Conservation (phyloP, 2,797 vertebrate species). For the Gadopsis bispinosus region DNA sequence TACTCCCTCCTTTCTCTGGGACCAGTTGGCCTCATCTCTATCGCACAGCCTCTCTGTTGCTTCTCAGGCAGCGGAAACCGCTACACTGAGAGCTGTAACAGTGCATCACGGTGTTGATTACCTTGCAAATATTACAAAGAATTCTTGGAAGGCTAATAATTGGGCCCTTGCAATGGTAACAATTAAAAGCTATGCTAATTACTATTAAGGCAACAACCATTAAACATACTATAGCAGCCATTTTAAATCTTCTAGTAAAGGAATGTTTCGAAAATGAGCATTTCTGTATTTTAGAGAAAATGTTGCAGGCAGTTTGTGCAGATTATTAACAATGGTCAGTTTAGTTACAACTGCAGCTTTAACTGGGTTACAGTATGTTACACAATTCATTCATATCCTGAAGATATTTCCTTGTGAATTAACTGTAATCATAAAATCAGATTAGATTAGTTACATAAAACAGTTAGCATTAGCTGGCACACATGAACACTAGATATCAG, state of each 20-base stretch:
- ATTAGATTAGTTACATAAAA: slow-evolving; percentile 64
- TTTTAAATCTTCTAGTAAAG: neutral
- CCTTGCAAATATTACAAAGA: neutral
- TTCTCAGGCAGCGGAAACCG: slow-evolving; percentile 29
- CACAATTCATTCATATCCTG: slow-evolving; percentile 45
- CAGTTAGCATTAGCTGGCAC: slow-evolving; percentile 31
- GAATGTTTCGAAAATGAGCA: neutral
- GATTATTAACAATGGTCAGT: neutral
- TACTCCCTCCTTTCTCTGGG: slow-evolving; percentile 46
- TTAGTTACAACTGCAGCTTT: neutral
- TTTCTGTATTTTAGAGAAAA: neutral
- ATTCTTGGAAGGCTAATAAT: neutral
- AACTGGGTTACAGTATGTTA: slow-evolving; percentile 26
- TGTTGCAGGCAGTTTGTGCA: neutral
- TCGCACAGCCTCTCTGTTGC: slow-evolving; percentile 28
- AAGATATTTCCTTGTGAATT: slow-evolving; percentile 42
- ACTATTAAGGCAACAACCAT: neutral
- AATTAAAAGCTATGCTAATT: neutral
- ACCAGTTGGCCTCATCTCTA: slow-evolving; percentile 40
- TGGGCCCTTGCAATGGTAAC: neutral
- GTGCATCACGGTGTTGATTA: slow-evolving; percentile 3
- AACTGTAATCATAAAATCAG: slow-evolving; percentile 54
- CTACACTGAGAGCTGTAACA: slow-evolving; percentile 9
- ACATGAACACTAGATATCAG: slow-evolving; percentile 32
- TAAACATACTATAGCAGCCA: neutral